These are phyloP conservation scores for Myzus persicae DNA, from an alignment of 1,140 invertebrate species.

Conservation along the genomic window DNA sequence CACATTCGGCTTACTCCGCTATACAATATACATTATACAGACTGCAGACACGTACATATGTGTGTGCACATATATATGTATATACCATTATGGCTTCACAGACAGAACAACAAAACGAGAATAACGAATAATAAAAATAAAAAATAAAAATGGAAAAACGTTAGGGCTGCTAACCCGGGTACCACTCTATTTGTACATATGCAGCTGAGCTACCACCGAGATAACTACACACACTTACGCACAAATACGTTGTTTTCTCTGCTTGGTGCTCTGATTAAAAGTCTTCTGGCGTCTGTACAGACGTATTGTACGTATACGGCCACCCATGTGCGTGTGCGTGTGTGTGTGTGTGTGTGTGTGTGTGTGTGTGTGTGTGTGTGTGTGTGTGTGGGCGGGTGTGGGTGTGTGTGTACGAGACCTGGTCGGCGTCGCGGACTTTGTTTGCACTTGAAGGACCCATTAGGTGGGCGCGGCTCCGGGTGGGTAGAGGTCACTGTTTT, in stretches of 20 bases:
- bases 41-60: too few species aligned
- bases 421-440: background rate
- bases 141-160: background rate
- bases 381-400: background rate
- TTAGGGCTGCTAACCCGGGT: background rate
- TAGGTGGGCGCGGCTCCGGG: background rate
- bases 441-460: conserved; percentile 43
- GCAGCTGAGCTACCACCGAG: background rate
- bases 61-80: background rate
- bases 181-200: background rate
- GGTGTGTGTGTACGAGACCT: background rate
- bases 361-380: background rate
- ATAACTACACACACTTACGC: background rate
- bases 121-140: background rate
- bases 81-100: background rate
- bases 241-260: background rate
- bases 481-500: conserved; percentile 18
- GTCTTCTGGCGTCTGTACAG: background rate
- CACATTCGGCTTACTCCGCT: background rate
- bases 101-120: background rate
- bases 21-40: background rate
- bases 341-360: too few species aligned
- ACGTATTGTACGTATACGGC: background rate
- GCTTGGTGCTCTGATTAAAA: background rate
- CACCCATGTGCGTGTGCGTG: too few species aligned